A percentile compares a stretch with the other conserved stretches of the same genome.
phyloP scores from a whole-genome alignment of 2,113 vertebrate genomes.

The Kryptolebias marmoratus region DNA sequence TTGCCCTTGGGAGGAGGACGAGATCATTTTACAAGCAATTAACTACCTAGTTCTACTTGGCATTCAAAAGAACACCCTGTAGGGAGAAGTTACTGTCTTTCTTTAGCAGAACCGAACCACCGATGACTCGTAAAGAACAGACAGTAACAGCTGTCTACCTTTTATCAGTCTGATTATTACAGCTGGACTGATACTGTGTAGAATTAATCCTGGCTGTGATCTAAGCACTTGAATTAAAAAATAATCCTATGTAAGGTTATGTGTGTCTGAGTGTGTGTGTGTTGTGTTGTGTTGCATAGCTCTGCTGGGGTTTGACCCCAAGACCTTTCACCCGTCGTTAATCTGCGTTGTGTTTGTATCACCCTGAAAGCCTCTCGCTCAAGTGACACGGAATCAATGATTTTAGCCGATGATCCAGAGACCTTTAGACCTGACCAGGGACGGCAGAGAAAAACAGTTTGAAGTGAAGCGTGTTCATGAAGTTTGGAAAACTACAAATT shows the following conservation, averaged over 20 bases:
- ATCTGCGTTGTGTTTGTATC: constrained; percentile 43
- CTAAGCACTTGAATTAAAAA: constrained; percentile 54
- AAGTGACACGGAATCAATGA: constrained; percentile 35
- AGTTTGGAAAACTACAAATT: neutral
- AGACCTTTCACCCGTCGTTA: constrained; percentile 55
- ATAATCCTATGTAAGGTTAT: constrained; percentile 39
- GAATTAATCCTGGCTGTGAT: constrained; percentile 66
- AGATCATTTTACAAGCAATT: constrained; percentile 16
- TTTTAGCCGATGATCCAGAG: constrained; percentile 15
- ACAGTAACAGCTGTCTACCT: neutral
- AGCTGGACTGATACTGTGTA: constrained; percentile 32
- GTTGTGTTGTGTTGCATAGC: constrained; percentile 38
- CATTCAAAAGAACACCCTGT: neutral
- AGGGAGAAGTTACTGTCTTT: neutral
- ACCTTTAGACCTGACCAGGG: constrained; percentile 14
- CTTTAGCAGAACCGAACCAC: constrained; percentile 14
- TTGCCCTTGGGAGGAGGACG: neutral
- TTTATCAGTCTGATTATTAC: constrained; percentile 3
- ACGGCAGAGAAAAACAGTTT: neutral
- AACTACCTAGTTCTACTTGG: neutral
- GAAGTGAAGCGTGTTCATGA: neutral
- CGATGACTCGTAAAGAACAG: constrained; percentile 1
- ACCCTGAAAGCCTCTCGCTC: constrained; percentile 21
- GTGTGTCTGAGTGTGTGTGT: constrained; percentile 21
- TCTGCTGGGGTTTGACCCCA: constrained; percentile 51